Conservation (phyloP, 2,888 invertebrate species). For the Heliconius sara region DNA sequence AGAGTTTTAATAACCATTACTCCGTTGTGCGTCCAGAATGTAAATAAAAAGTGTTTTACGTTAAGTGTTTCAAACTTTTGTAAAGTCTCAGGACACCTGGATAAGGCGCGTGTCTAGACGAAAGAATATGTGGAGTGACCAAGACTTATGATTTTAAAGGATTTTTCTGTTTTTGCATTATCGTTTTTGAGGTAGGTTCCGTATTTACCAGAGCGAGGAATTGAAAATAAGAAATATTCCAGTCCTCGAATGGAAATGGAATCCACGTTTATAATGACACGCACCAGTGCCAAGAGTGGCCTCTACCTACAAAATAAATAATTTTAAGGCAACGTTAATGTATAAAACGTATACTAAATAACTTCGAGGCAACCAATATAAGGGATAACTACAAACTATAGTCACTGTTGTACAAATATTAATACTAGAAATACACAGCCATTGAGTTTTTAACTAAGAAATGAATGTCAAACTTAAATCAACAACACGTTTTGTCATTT, state of each 20-base stretch:
- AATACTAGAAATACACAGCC: not conserved
- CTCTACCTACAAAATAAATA: too few species aligned
- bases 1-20: slow-evolving; percentile 25
- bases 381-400: too few species aligned
- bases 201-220: too few species aligned
- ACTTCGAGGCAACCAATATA: too few species aligned
- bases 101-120: slow-evolving; percentile 64
- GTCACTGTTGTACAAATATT: not conserved
- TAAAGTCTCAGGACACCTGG: slow-evolving; percentile 60
- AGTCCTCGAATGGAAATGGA: not conserved
- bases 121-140: slow-evolving; percentile 37
- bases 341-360: too few species aligned
- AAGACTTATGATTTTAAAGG: not conserved
- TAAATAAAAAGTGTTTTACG: slow-evolving; percentile 30
- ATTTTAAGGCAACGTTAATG: too few species aligned
- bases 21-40: slow-evolving; percentile 23
- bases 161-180: not conserved
- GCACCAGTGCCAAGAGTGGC: not conserved
- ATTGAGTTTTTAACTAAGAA: not conserved
- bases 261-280: not conserved
- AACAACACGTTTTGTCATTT: not conserved
- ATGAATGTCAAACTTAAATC: not conserved
- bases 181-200: not conserved
- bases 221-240: too few species aligned
- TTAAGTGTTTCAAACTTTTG: slow-evolving; percentile 42